Evolutionary conservation across 1,140 invertebrate species (phyloP).

Genomic region (Drosophila kohkoa): DNA sequence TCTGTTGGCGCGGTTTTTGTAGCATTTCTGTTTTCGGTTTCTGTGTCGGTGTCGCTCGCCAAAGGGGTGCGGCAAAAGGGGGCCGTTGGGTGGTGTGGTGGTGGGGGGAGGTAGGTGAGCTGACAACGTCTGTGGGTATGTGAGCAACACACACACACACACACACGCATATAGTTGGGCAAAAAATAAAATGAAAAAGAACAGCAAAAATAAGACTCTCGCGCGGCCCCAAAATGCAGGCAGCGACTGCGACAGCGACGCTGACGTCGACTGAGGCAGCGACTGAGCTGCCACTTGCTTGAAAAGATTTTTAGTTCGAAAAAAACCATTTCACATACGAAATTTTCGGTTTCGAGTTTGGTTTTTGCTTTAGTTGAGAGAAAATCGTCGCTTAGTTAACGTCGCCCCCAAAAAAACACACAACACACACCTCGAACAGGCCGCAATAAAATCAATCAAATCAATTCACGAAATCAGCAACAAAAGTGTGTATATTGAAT

Average conservation of each 20-base stretch:
- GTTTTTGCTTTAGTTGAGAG: slow-evolving; percentile 85
- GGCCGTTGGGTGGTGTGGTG: neutral
- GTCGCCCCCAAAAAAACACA: slow-evolving; percentile 71
- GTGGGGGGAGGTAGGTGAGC: neutral
- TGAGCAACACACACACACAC: slow-evolving; percentile 49
- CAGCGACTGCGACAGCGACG: slow-evolving; percentile 38
- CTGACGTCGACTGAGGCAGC: slow-evolving; percentile 30
- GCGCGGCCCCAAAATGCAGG: slow-evolving; percentile 68
- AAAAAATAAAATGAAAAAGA: slow-evolving; percentile 13
- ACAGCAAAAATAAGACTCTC: slow-evolving; percentile 23
- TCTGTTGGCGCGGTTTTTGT: slow-evolving; percentile 52
- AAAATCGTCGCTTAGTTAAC: slow-evolving; percentile 85
- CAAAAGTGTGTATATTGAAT: slow-evolving; percentile 41
- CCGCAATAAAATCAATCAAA: slow-evolving; percentile 29
- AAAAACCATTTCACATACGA: slow-evolving; percentile 67
- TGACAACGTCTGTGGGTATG: slow-evolving; percentile 36
- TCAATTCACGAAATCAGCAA: slow-evolving; percentile 31
- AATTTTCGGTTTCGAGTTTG: slow-evolving; percentile 69
- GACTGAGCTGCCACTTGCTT: slow-evolving; percentile 56
- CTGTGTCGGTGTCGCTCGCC: slow-evolving; percentile 34
- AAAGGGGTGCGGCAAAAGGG: neutral
- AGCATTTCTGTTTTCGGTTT: slow-evolving; percentile 41
- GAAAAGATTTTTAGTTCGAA: slow-evolving; percentile 75
- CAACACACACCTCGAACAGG: slow-evolving; percentile 52
- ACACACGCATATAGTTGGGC: slow-evolving; percentile 46